phyloP scores from a whole-genome alignment of 2,797 vertebrate species.

The Moxostoma hubbsi region DNA sequence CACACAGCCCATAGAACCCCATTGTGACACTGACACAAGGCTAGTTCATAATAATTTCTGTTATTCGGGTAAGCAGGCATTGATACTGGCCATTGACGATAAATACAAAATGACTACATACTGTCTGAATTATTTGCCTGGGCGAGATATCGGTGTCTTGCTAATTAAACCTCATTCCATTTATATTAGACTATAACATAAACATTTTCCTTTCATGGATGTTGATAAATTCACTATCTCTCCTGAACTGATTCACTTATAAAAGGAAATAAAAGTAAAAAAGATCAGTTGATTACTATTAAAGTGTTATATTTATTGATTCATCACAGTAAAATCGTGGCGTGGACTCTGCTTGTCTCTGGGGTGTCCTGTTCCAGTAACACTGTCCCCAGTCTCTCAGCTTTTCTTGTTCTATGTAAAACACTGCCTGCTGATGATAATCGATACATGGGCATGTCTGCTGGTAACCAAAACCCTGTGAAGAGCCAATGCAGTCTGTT shows the following conservation, averaged over 20 bases:
- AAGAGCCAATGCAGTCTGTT: constrained; percentile 22
- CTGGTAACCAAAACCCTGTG: constrained; percentile 54
- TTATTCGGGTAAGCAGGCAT: too few species aligned
- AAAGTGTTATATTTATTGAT: constrained; percentile 47
- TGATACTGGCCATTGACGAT: too few species aligned
- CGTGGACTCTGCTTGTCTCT: constrained; percentile 15
- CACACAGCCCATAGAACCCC: too few species aligned
- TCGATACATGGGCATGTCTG: constrained; percentile 57
- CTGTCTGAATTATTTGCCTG: background rate
- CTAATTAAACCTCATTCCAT: background rate
- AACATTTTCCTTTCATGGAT: background rate
- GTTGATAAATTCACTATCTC: background rate
- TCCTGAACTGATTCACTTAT: constrained; percentile 6
- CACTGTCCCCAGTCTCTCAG: constrained; percentile 19
- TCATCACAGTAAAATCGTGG: constrained; percentile 35
- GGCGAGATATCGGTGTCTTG: too few species aligned
- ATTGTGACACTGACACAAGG: background rate
- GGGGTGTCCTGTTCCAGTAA: constrained; percentile 44
- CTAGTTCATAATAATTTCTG: too few species aligned
- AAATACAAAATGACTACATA: background rate
- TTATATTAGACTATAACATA: constrained; percentile 3
- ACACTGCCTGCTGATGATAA: constrained; percentile 26
- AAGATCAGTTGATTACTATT: constrained; percentile 44
- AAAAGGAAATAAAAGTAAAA: constrained; percentile 20
- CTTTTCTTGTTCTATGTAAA: constrained; percentile 15